A percentile compares a stretch with the other conserved stretches of the same genome.
Evolutionary conservation across 2,113 vertebrate genomes (phyloP).

Genomic region (Opisthocomus hoazin): DNA sequence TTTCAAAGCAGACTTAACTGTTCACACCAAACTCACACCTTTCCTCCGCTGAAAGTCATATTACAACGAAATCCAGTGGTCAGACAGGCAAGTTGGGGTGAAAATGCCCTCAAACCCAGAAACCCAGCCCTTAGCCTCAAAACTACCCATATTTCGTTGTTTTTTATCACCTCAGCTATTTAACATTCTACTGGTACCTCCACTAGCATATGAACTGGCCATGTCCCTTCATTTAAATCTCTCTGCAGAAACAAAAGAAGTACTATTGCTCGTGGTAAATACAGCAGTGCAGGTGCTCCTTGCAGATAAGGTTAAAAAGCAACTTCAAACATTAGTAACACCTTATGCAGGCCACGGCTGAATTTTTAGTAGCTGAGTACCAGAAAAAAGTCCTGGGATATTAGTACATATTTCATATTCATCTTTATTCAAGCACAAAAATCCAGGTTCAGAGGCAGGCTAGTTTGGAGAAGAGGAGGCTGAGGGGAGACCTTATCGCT

Average conservation of each 20-base stretch:
- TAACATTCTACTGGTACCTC: slow-evolving; percentile 23
- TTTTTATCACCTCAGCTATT: neutral
- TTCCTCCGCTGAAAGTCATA: neutral
- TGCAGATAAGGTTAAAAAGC: slow-evolving; percentile 36
- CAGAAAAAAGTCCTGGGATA: neutral
- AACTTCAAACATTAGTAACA: slow-evolving; percentile 1
- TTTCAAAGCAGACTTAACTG: neutral
- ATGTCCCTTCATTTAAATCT: neutral
- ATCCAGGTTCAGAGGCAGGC: neutral
- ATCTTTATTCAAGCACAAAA: neutral
- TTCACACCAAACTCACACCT: neutral
- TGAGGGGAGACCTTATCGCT: no score
- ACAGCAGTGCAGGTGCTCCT: neutral
- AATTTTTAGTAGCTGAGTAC: slow-evolving; percentile 10
- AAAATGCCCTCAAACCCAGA: neutral
- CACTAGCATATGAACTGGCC: neutral
- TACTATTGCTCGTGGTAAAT: neutral
- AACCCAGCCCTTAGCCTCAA: neutral
- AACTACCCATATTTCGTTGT: neutral
- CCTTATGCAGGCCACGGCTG: neutral
- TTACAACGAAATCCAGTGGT: neutral
- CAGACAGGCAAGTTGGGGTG: neutral
- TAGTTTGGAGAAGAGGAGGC: no score
- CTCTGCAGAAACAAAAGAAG: slow-evolving; percentile 23
- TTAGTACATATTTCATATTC: neutral